Evolutionary conservation across 2,888 invertebrate genomes (phyloP), one percentile per base, ranked within the genome.

Genomic region (Antheraea assamensis): DNA sequence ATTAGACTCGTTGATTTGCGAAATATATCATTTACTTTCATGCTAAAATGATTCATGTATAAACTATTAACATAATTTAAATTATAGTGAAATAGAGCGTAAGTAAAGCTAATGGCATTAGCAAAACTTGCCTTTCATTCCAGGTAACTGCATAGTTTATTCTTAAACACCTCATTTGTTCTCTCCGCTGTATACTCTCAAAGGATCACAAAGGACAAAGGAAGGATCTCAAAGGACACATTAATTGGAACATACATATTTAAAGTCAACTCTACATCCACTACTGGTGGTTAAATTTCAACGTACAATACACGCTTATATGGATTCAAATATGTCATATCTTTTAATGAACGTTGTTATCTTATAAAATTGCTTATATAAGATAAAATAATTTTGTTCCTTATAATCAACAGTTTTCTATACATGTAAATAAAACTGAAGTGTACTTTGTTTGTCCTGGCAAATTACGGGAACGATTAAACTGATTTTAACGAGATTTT

Each of bases 191-290:
- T 35, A n/a, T 35, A 35, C n/a, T 35, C 68, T 68, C 68, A 68
- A 68, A 35, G 68, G 68, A 10, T 35, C n/a, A n/a, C n/a, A n/a
- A n/a, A n/a, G n/a, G n/a, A n/a, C n/a, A n/a, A n/a, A n/a, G n/a
- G n/a, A n/a, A n/a, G n/a, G n/a, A n/a, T n/a, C n/a, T n/a, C n/a
- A n/a, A n/a, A 68, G 68, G 35, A 35, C 68, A n/a, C 21, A 68
- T 68, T 68, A 68, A 68, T 68, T 68, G 68, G 68, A 68, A 68
- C n/a, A n/a, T 68, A 68, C 35, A 68, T 68, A 68, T 68, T 68
- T 68, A n/a, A 68, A 68, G n/a, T 3, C 35, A 35, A n/a, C 68
- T 68, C 35, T n/a, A 64, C 61, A 30, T 64, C 30, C 27, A 30
- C 27, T 30, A 30, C 61, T 64, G 30, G 15, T 17, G 19, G 27